These are phyloP conservation scores for Lethenteron reissneri DNA, from an alignment of 2,113 vertebrate genomes.

Conservation along the genomic window DNA sequence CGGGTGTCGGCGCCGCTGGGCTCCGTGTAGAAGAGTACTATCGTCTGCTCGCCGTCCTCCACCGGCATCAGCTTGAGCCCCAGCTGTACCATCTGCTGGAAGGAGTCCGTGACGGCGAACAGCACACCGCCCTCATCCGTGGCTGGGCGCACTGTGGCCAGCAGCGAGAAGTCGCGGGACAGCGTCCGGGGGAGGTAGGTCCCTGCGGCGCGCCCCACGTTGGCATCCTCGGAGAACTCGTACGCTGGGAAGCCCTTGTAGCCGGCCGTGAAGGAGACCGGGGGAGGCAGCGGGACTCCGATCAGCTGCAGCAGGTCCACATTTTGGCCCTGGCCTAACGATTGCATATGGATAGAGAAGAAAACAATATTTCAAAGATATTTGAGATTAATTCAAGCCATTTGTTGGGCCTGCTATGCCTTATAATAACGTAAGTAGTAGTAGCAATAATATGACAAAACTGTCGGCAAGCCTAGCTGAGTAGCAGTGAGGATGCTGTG, in stretches of 20 bases:
- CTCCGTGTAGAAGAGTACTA: constrained; percentile 67
- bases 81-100: constrained; percentile 57
- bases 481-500: too few species aligned
- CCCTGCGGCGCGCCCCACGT: constrained; percentile 55
- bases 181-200: constrained; percentile 49
- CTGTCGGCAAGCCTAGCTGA: too few species aligned
- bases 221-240: constrained; percentile 51
- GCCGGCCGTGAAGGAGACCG: constrained; percentile 65
- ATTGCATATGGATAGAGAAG: too few species aligned
- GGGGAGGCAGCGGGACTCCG: constrained; percentile 71
- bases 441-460: too few species aligned
- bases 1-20: constrained; percentile 28
- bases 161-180: constrained; percentile 50
- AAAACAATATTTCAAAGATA: too few species aligned
- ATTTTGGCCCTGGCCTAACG: neutral
- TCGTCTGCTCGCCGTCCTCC: constrained; percentile 44
- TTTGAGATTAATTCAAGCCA: too few species aligned
- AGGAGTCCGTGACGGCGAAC: constrained; percentile 64
- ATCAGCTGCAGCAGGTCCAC: constrained; percentile 71
- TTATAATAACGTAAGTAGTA: too few species aligned
- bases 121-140: constrained; percentile 40
- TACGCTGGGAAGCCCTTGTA: constrained; percentile 77
- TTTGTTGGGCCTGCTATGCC: too few species aligned
- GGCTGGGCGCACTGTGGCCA: constrained; percentile 38
- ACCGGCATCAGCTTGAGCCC: constrained; percentile 44